Conservation (phyloP, 2,113 vertebrate species). For the Hoplias malabaricus region DNA sequence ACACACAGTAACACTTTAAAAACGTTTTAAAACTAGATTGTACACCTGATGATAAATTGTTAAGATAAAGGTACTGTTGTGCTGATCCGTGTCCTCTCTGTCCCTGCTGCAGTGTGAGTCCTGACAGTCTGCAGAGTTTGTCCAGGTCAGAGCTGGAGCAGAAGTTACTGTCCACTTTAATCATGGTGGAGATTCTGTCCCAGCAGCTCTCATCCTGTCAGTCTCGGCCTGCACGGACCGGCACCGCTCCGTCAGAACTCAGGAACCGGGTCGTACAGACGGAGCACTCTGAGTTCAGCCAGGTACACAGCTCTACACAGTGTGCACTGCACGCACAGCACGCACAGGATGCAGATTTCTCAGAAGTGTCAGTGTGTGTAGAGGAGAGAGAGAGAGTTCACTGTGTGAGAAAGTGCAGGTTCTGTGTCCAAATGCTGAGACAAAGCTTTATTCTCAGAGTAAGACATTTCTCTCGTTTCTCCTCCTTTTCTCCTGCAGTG, state of each 20-base stretch:
- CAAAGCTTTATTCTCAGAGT: too few species aligned
- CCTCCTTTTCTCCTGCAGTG: too few species aligned
- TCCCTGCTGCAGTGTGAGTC: slow-evolving; percentile 68
- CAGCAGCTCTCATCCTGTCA: slow-evolving; percentile 75
- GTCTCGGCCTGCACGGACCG: background rate
- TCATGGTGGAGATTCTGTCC: slow-evolving; percentile 87
- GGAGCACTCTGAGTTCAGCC: slow-evolving; percentile 66
- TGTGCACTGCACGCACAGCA: background rate
- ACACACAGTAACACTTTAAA: too few species aligned
- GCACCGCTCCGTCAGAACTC: slow-evolving; percentile 68
- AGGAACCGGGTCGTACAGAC: slow-evolving; percentile 81
- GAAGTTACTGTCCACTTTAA: slow-evolving; percentile 80
- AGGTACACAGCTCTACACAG: slow-evolving; percentile 73
- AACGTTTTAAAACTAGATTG: too few species aligned
- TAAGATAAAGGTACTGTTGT: background rate
- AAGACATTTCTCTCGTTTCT: too few species aligned
- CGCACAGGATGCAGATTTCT: too few species aligned
- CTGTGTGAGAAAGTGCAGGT: too few species aligned
- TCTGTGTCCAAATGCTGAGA: too few species aligned
- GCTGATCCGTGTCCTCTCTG: background rate
- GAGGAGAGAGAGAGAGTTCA: too few species aligned
- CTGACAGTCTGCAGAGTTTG: slow-evolving; percentile 74
- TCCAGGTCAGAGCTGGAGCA: slow-evolving; percentile 81
- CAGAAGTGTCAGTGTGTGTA: too few species aligned
- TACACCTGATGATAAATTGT: too few species aligned